These are phyloP conservation scores for Brachylomia viminalis DNA, from an alignment of 2,888 invertebrate genomes.

Conservation along the genomic window DNA sequence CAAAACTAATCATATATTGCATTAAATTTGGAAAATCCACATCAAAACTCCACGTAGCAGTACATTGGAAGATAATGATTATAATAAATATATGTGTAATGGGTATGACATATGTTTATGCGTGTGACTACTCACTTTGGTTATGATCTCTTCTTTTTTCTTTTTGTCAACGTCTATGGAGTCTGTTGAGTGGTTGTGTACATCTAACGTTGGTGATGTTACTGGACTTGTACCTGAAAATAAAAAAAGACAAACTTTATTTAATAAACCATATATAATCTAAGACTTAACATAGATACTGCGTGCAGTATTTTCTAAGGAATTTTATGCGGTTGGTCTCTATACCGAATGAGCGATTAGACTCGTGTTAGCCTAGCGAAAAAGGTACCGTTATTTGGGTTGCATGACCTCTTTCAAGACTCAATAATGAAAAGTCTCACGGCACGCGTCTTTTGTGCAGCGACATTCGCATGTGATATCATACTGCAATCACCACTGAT, in stretches of 20 bases:
- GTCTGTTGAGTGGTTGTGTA: constrained; percentile 95
- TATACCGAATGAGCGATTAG: constrained; percentile 5
- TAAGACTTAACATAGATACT: not conserved
- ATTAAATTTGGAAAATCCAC: constrained; percentile 76
- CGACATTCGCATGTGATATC: constrained; percentile 16
- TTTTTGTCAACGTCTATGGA: constrained; percentile 93
- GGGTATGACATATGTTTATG: constrained; percentile 62
- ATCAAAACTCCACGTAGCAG: constrained; percentile 82
- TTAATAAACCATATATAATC: constrained; percentile 6
- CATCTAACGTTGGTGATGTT: constrained; percentile 92
- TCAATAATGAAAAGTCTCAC: not conserved
- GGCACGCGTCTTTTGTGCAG: not conserved
- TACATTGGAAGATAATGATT: constrained; percentile 75
- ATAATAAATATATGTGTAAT: constrained; percentile 77
- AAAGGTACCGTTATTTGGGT: constrained; percentile 28
- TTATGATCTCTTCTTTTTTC: constrained; percentile 91
- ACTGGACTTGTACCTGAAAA: constrained; percentile 93
- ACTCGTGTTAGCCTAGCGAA: not conserved
- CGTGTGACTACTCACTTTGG: constrained; percentile 83
- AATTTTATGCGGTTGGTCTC: not conserved
- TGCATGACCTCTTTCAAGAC: constrained; percentile 22
- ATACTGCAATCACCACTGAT: constrained; percentile 5
- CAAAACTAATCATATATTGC: constrained; percentile 76
- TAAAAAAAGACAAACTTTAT: not conserved
- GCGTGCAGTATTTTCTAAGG: not conserved